Evolutionary conservation across 1,140 invertebrate genomes (phyloP), one percentile per base, ranked within the genome.

Genomic region (Gryon sp.): DNA sequence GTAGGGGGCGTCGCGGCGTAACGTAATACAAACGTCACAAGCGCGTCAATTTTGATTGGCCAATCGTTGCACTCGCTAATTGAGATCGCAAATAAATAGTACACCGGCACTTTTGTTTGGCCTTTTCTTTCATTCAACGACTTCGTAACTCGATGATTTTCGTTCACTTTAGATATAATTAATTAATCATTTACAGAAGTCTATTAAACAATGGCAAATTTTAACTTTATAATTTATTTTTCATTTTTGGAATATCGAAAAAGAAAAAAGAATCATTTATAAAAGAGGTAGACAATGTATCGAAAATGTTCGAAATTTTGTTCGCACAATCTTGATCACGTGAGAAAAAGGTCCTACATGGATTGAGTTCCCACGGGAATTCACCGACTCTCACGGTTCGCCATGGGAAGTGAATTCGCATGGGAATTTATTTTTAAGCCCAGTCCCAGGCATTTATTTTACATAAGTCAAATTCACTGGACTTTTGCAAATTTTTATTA

Each of bases 401-500:
- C 60, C 72, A 75, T 75, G 72, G 72, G 72, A 75, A 75, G 43
- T 50, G 48, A 68, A 75, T 75, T 75, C 57, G 72, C 72, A 75
- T 75, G 72, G 41, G 72, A 75, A 75, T 75, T 53, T 68, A 75
- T 68, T 75, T 75, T 75, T 75, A 6, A 62, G 19, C 55, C 55
- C 43, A 68, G 72, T 68, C 72, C 34, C 72, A 68, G 28, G 52
- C 60, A 14, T 38, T 20, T 28, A 18, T 40, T 36, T 55, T 28
- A 48, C 20, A n/a, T n/a, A n/a, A n/a, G n/a, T n/a, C n/a, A n/a
- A n/a, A n/a, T n/a, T n/a, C n/a, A n/a, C n/a, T n/a, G n/a, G n/a
- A n/a, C n/a, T n/a, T n/a, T n/a, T n/a, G n/a, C n/a, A n/a, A 7
- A 28, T 9, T 28, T 7, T 28, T 7, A n/a, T 28, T 28, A 28